Evolutionary conservation across 1,140 invertebrate species (phyloP), one percentile per base, ranked within the genome.

Genomic region (Harpegnathos saltator): DNA sequence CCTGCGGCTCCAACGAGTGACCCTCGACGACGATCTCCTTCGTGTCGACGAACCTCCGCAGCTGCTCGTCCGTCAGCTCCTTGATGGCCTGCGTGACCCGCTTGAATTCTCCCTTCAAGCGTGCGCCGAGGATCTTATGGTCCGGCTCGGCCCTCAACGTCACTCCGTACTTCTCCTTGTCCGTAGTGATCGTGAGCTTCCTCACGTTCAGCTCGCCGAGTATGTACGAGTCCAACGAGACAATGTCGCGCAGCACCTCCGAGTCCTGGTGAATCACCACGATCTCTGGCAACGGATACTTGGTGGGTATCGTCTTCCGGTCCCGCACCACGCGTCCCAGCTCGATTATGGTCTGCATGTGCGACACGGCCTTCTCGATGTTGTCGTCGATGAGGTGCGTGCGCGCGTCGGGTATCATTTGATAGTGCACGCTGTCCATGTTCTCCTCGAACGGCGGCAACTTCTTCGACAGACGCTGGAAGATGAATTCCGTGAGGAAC

Each of bases 321-420:
- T 99, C 99, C 71, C 99, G 95, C 62, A 99, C 95, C 12, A 99
- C 96, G 85, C 99, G 95, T 7, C 98, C 99, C 3, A 99, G 92
- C 93, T 99, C 99, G 85, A 99, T 98, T 11, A 99, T 97, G 22
- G 96, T 96, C 95, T 99, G 99, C 98, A 99, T 99, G 86, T 96
- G 95, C 50, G 96, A 95, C 0, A 99, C 98, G 71, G 98, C 97
- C 82, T 96, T 95, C 94, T 99, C 99, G 80, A 99, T 99, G 48
- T 97, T 95, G 82, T 95, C 95, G 92, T 99, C 96, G 63, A 99
- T 99, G 11, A 99, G 94, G 63, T 95, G 92, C 5, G 95, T 88
- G 85, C 96, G 96, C 0, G 97, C 94, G 59, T 96, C 95, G 0
- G 98, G 98, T 73, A 99, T 95, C 97, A 98, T 97, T 83, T 98